Conservation (phyloP, 2,113 vertebrate genomes). For the Procavia capensis region DNA sequence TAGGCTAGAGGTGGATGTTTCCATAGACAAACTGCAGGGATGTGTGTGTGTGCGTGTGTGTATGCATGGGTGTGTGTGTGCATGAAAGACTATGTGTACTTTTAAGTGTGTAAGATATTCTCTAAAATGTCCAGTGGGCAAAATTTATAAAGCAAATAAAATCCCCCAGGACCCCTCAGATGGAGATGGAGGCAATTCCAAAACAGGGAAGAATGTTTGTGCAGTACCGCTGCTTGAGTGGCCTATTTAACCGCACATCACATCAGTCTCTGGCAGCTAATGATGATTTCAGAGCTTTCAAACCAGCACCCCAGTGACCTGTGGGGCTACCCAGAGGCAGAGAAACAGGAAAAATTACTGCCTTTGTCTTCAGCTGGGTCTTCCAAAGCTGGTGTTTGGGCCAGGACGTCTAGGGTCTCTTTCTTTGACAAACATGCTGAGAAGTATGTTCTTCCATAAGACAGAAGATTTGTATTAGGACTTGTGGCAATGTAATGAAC, state of each 20-base stretch:
- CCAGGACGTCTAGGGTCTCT: background rate
- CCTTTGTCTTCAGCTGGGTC: background rate
- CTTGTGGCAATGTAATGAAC: background rate
- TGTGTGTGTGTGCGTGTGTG: background rate
- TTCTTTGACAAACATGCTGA: background rate
- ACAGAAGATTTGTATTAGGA: background rate
- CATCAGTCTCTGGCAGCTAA: background rate
- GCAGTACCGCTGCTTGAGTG: background rate
- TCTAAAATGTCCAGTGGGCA: background rate
- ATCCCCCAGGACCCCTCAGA: background rate
- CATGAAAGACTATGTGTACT: background rate
- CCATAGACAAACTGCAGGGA: background rate
- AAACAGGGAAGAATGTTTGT: background rate
- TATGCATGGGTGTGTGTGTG: no score
- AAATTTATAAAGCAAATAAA: background rate
- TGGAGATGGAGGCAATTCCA: background rate
- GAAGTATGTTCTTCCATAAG: background rate
- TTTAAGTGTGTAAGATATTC: background rate
- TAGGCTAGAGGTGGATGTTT: background rate
- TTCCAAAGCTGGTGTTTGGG: background rate
- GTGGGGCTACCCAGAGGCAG: background rate
- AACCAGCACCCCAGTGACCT: background rate
- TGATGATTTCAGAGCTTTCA: background rate
- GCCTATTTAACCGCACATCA: background rate
- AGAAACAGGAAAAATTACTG: background rate